These are phyloP conservation scores for Cydia pomonella DNA, from an alignment of 1,140 invertebrate genomes.

Conservation along the genomic window DNA sequence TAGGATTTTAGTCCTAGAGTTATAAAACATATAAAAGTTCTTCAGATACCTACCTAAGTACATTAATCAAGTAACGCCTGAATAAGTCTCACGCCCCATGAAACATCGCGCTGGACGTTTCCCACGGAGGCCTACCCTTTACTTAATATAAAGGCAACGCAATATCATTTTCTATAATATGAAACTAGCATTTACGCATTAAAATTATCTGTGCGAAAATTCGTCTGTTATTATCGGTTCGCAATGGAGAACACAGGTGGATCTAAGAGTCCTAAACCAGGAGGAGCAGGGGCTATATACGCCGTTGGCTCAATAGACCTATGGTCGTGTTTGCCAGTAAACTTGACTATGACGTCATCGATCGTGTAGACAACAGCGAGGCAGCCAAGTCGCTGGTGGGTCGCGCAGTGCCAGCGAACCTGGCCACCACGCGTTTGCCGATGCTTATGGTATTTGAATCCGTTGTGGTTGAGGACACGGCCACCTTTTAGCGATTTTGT, in stretches of 20 bases:
- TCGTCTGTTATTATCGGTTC: neutral
- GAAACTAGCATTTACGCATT: too few relatives aligned
- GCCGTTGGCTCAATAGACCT: neutral
- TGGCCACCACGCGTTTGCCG: conserved; percentile 41
- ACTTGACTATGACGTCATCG: conserved; percentile 42
- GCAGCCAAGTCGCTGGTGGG: conserved; percentile 48
- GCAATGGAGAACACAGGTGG: neutral
- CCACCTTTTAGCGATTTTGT: conserved; percentile 46
- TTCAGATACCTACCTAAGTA: too few relatives aligned
- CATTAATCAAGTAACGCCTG: too few relatives aligned
- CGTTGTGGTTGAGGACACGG: conserved; percentile 40
- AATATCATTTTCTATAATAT: too few relatives aligned
- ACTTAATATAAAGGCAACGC: too few relatives aligned
- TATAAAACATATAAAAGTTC: too few relatives aligned
- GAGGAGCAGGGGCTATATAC: neutral
- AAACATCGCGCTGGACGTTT: too few relatives aligned
- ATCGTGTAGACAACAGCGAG: conserved; percentile 48
- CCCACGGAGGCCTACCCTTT: too few relatives aligned
- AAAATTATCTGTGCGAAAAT: too few relatives aligned
- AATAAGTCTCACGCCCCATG: too few relatives aligned
- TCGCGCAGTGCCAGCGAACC: conserved; percentile 54
- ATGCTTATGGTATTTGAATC: conserved; percentile 50
- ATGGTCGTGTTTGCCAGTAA: conserved; percentile 34
- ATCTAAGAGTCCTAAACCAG: neutral
- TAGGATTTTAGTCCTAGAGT: too few relatives aligned